These are phyloP conservation scores for Gymnoscelis rufifasciata DNA, from an alignment of 2,888 invertebrate genomes.

Conservation along the genomic window DNA sequence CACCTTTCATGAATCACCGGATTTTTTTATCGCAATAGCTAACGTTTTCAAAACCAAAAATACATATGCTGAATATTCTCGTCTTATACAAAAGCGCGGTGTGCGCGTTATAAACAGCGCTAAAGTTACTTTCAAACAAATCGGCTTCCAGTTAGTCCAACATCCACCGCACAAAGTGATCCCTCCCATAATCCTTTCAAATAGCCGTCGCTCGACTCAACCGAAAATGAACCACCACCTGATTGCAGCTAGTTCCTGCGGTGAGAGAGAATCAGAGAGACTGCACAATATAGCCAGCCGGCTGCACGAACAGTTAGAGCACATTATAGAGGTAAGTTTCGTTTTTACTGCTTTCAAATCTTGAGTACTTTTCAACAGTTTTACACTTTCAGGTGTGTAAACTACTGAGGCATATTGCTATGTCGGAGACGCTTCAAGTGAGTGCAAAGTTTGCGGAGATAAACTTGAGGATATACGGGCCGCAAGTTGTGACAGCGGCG, in stretches of 20 bases:
- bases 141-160: background rate
- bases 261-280: conserved; percentile 86
- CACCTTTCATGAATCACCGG: too few species aligned
- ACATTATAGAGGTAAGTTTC: conserved; percentile 92
- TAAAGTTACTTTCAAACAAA: background rate
- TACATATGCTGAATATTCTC: too few species aligned
- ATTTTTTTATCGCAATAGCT: too few species aligned
- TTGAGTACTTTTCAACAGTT: conserved; percentile 5
- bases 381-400: conserved; percentile 88
- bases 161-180: conserved; percentile 23
- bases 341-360: background rate
- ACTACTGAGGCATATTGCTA: conserved; percentile 95
- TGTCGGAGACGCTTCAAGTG: conserved; percentile 96
- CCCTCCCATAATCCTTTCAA: conserved; percentile 18
- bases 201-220: conserved; percentile 1
- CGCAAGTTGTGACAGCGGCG: conserved; percentile 95
- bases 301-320: conserved; percentile 98
- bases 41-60: too few species aligned
- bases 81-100: too few species aligned
- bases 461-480: conserved; percentile 95
- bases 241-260: conserved; percentile 76
- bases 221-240: conserved; percentile 15
- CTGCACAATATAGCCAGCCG: conserved; percentile 95
- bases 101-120: too few species aligned
- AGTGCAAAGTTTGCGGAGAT: conserved; percentile 97